Conservation (phyloP, 2,797 vertebrate species). For the Prionace glauca region DNA sequence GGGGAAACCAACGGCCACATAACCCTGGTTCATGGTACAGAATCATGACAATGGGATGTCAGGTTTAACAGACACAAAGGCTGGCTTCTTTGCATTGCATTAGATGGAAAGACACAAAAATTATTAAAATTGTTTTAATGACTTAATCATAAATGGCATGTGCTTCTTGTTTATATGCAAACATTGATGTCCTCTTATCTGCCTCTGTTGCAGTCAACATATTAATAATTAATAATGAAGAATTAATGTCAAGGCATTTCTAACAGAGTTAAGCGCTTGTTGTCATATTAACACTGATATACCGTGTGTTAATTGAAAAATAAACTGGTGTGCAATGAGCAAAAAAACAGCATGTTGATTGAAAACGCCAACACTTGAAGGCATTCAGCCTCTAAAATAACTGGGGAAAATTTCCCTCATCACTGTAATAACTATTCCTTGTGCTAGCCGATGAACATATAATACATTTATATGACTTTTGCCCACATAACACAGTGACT, state of each 20-base stretch:
- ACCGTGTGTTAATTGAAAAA: background rate
- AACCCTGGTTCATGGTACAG: background rate
- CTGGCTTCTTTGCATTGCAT: background rate
- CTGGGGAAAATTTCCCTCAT: background rate
- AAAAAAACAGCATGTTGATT: background rate
- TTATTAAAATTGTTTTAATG: background rate
- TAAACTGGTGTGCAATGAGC: background rate
- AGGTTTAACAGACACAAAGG: too few species aligned
- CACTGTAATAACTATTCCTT: background rate
- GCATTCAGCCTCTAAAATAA: constrained; percentile 12
- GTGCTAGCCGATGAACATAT: background rate
- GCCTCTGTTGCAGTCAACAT: background rate
- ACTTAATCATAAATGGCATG: background rate
- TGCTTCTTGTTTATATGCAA: constrained; percentile 24
- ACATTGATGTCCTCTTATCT: background rate
- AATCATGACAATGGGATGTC: background rate
- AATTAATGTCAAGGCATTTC: background rate
- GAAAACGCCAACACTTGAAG: background rate
- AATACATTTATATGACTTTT: background rate
- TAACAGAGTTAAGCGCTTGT: background rate
- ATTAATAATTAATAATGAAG: constrained; percentile 2
- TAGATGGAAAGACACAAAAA: constrained; percentile 6
- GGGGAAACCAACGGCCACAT: too few species aligned
- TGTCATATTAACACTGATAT: background rate
- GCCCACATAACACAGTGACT: background rate